phyloP scores from a whole-genome alignment of 2,113 vertebrate species.

The Pristiophorus japonicus region DNA sequence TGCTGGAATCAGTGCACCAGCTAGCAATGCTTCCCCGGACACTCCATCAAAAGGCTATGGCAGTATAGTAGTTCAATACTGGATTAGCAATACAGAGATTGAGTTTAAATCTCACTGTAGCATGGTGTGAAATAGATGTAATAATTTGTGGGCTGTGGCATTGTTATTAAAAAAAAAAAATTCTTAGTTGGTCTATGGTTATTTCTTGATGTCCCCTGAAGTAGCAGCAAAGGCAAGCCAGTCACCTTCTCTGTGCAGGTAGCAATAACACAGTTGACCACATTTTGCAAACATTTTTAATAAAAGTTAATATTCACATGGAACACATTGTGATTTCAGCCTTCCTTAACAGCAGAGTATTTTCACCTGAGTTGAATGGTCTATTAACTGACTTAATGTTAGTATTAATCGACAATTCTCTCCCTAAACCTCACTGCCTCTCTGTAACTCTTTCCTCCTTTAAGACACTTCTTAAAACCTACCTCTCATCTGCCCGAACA shows the following conservation, averaged over 20 bases:
- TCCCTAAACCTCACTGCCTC: too few relatives aligned
- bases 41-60: neutral
- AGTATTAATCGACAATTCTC: too few relatives aligned
- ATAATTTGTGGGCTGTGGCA: neutral
- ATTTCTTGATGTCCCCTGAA: neutral
- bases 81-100: neutral
- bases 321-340: neutral
- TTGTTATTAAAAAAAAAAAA: too few relatives aligned
- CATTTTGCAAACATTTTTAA: neutral
- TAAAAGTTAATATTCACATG: neutral
- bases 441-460: too few relatives aligned
- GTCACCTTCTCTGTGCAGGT: neutral
- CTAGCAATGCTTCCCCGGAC: neutral
- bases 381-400: too few relatives aligned
- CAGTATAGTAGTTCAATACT: neutral
- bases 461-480: too few relatives aligned
- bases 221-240: neutral
- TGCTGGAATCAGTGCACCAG: neutral
- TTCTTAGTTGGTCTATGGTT: neutral
- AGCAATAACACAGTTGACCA: neutral
- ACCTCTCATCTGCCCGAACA: too few relatives aligned
- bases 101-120: neutral
- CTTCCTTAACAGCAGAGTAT: neutral
- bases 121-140: neutral
- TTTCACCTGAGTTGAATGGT: neutral